Evolutionary conservation across 2,888 invertebrate species (phyloP).

Genomic region (Eudiplozoon nipponicum): DNA sequence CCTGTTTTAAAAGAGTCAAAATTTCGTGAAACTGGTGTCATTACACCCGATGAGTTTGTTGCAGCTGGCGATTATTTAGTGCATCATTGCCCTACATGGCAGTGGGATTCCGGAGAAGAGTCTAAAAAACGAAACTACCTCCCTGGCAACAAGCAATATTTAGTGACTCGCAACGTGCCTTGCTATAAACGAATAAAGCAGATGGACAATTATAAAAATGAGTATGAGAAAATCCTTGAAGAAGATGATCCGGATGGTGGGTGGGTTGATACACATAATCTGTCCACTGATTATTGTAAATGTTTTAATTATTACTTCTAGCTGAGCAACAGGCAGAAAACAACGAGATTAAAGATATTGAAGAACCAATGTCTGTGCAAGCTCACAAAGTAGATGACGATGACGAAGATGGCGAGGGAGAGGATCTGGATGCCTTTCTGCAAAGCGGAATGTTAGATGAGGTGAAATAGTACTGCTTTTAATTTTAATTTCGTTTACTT

Average conservation of each 20-base stretch:
- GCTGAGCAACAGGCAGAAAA: slow-evolving; percentile 7
- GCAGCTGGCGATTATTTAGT: slow-evolving; percentile 89
- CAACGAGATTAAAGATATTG: background rate
- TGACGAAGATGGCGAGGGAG: slow-evolving; percentile 57
- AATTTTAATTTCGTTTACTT: too few relatives aligned
- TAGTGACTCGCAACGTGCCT: slow-evolving; percentile 39
- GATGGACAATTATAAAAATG: slow-evolving; percentile 49
- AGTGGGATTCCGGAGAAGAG: slow-evolving; percentile 72
- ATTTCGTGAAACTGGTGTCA: slow-evolving; percentile 73
- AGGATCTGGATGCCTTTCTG: slow-evolving; percentile 88
- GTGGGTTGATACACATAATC: slow-evolving; percentile 93
- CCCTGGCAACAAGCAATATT: slow-evolving; percentile 72
- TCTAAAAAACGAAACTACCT: slow-evolving; percentile 55
- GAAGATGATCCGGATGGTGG: slow-evolving; percentile 48
- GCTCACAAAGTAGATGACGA: slow-evolving; percentile 38
- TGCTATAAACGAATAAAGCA: slow-evolving; percentile 69
- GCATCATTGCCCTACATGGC: slow-evolving; percentile 96
- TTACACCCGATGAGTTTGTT: slow-evolving; percentile 96
- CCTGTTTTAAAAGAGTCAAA: slow-evolving; percentile 85
- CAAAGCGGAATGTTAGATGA: slow-evolving; percentile 67
- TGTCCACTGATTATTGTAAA: slow-evolving; percentile 19
- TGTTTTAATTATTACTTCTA: background rate
- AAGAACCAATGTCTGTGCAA: slow-evolving; percentile 12
- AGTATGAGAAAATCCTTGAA: slow-evolving; percentile 57
- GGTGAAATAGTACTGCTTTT: too few relatives aligned